Evolutionary conservation across 2,113 vertebrate species (phyloP), one percentile per base, ranked within the genome.

Genomic region (Eleginops maclovinus): DNA sequence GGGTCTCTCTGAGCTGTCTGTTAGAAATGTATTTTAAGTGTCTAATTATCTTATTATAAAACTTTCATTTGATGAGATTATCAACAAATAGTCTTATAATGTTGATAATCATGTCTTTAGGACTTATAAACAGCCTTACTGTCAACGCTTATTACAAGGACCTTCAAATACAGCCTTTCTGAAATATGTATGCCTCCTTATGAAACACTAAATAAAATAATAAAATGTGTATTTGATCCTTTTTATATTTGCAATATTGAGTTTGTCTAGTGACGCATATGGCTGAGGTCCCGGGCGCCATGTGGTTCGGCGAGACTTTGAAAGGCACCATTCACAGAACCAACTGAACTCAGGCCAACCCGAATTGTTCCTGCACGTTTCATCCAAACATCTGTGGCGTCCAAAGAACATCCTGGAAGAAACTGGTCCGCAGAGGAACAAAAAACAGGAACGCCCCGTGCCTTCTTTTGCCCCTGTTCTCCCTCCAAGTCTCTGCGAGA

Each of bases 331-430:
- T 85, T 82, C 74, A 83, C 54, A 55, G 68, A 65, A 77, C 75
- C 10, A 58, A 28, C 62, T 88, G 79, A 86, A 82, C 47, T 65
- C 63, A 9, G 47, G 84, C 88, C 81, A 87, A 58, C 22, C 69
- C 2, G 22, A 79, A 77, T 62, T 71, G 72, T 69, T 82, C 76
- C 58, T 76, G 58, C 55, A 70, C 3, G 50, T 90, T 88, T 62
- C 74, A 84, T 87, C 80, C 82, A 87, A 89, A 90, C 91, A 90
- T 91, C 88, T 90, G 91, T 61, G 76, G 73, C 51, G 47, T 85
- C 80, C 68, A 87, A 87, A 85, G 69, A 88, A 82, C 75, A 84
- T 87, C 85, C 87, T 89, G 85, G 83, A 91, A 83, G 83, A 78
- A 66, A 79, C 61, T 28, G 65, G 67, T 83, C 53, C 62, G 77